phyloP scores from a whole-genome alignment of 2,113 vertebrate genomes.

The Eretmochelys imbricata region DNA sequence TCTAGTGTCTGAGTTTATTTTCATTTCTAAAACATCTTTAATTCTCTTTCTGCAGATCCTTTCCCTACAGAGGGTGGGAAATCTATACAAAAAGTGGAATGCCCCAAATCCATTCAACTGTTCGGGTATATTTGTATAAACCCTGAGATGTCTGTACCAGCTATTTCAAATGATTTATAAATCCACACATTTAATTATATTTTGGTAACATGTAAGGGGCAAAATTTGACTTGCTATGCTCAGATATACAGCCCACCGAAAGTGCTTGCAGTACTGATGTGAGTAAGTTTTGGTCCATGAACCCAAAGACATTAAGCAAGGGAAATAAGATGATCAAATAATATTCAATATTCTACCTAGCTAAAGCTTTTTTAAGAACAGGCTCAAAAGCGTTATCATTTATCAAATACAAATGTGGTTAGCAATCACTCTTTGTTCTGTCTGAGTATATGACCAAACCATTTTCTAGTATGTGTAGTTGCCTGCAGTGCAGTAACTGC shows the following conservation, averaged over 20 bases:
- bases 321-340: neutral
- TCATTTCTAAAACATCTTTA: too few relatives aligned
- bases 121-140: neutral
- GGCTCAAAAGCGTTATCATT: neutral
- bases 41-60: too few relatives aligned
- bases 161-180: neutral
- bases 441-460: neutral
- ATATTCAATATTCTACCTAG: neutral
- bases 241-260: neutral
- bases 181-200: neutral
- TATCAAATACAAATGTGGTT: neutral
- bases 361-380: too few relatives aligned
- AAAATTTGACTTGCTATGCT: neutral
- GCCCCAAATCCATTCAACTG: neutral
- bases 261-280: neutral
- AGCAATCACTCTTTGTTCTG: neutral
- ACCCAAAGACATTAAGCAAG: accelerated
- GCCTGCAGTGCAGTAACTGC: neutral
- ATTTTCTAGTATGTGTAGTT: neutral
- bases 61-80: neutral
- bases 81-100: neutral
- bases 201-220: accelerated
- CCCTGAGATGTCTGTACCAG: accelerated
- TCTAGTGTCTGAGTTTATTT: too few relatives aligned
- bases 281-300: neutral